These are phyloP conservation scores for Telenomus remus DNA, from an alignment of 1,140 invertebrate species.

Conservation along the genomic window DNA sequence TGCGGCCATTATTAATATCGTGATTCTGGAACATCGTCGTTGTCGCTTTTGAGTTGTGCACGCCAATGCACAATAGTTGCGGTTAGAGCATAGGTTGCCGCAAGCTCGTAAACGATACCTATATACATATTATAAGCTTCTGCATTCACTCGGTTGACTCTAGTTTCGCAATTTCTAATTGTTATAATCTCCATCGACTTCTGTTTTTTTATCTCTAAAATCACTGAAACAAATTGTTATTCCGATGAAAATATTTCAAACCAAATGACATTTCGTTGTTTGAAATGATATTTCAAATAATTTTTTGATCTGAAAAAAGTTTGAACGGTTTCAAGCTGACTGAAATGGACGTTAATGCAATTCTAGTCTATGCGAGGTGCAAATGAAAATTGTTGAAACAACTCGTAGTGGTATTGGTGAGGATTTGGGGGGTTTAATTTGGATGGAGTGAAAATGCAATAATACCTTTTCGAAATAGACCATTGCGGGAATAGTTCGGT, in stretches of 20 bases:
- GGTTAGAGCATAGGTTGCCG: conserved; percentile 7
- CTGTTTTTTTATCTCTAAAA: no score
- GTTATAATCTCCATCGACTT: no score
- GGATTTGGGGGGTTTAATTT: conserved; percentile 33
- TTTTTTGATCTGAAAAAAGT: no score
- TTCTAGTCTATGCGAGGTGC: not conserved
- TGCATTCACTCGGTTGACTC: not conserved
- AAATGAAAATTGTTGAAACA: conserved; percentile 17
- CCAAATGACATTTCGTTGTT: no score
- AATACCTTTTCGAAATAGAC: conserved; percentile 46
- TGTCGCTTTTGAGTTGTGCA: conserved; percentile 11
- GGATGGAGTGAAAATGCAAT: conserved; percentile 45
- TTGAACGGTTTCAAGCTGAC: no score
- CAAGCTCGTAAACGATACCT: conserved; percentile 8
- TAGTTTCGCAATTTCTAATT: not conserved
- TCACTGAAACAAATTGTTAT: no score
- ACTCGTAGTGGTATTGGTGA: conserved; percentile 12
- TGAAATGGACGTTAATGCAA: conserved; percentile 13
- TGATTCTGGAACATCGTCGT: not conserved
- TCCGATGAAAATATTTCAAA: no score
- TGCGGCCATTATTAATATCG: conserved; percentile 1
- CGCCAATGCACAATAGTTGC: conserved; percentile 18
- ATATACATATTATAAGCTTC: not conserved
- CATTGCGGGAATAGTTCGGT: conserved; percentile 51
- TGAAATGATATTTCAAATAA: no score